Conservation (phyloP, 2,797 vertebrate species). For the Premnoplex brunnescens region DNA sequence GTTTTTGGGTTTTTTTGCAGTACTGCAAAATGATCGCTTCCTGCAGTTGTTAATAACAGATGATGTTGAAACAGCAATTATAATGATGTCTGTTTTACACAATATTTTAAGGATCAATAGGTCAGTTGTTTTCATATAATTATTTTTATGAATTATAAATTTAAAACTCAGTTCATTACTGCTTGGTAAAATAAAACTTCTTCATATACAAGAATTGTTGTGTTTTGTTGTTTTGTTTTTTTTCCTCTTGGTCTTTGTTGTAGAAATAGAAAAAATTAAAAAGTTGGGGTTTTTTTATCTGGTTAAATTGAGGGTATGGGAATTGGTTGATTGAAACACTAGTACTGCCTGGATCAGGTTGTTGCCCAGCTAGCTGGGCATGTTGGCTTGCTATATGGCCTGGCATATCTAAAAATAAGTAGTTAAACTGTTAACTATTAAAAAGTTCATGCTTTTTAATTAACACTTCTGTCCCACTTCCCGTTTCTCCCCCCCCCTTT, state of each 20-base stretch:
- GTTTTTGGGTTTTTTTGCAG: slow-evolving; percentile 66
- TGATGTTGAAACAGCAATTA: slow-evolving; percentile 78
- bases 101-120: slow-evolving; percentile 81
- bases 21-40: slow-evolving; percentile 85
- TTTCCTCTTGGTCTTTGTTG: not conserved
- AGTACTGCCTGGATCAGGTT: not conserved
- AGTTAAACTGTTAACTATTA: not conserved
- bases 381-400: not conserved
- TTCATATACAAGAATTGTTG: not conserved
- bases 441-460: not conserved
- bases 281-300: not conserved
- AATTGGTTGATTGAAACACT: not conserved
- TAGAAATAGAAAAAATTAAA: not conserved
- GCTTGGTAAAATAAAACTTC: not conserved
- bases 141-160: not conserved
- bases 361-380: not conserved
- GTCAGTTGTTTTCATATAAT: slow-evolving; percentile 69
- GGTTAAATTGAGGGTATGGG: not conserved
- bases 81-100: slow-evolving; percentile 83
- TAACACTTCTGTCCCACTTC: not conserved
- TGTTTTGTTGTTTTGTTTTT: not conserved
- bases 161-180: not conserved
- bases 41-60: slow-evolving; percentile 87
- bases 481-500: no score
- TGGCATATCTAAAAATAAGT: not conserved